phyloP scores from a whole-genome alignment of 2,113 vertebrate genomes.

The Felis chaus region DNA sequence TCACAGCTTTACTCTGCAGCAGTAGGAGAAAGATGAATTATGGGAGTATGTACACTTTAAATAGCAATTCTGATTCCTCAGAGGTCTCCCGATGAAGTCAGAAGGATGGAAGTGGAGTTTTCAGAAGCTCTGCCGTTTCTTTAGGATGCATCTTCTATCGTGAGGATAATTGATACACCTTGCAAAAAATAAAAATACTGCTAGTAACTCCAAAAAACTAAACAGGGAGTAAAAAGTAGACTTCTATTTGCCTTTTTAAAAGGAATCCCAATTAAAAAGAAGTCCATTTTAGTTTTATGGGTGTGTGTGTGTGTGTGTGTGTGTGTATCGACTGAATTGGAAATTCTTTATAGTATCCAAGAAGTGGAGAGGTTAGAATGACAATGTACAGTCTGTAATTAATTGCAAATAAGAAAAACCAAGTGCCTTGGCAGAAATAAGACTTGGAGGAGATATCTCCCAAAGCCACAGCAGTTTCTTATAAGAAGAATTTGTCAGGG shows the following conservation, averaged over 20 bases:
- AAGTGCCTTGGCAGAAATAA: background rate
- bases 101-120: background rate
- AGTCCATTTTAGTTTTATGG: background rate
- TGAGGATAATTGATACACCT: background rate
- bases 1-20: conserved; percentile 19
- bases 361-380: background rate
- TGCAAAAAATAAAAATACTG: conserved; percentile 20
- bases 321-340: background rate
- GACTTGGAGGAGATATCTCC: background rate
- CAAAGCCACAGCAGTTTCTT: background rate
- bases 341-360: background rate
- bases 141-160: background rate
- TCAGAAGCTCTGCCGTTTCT: background rate
- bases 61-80: conserved; percentile 48
- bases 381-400: background rate
- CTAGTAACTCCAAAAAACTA: conserved; percentile 23
- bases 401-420: background rate
- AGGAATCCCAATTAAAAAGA: background rate
- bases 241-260: background rate
- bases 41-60: conserved; percentile 33
- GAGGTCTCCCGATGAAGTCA: background rate
- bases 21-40: conserved; percentile 52
- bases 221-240: background rate
- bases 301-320: fast-evolving
- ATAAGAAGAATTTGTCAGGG: background rate